Conservation (phyloP, 2,113 vertebrate genomes). For the Etheostoma spectabile region DNA sequence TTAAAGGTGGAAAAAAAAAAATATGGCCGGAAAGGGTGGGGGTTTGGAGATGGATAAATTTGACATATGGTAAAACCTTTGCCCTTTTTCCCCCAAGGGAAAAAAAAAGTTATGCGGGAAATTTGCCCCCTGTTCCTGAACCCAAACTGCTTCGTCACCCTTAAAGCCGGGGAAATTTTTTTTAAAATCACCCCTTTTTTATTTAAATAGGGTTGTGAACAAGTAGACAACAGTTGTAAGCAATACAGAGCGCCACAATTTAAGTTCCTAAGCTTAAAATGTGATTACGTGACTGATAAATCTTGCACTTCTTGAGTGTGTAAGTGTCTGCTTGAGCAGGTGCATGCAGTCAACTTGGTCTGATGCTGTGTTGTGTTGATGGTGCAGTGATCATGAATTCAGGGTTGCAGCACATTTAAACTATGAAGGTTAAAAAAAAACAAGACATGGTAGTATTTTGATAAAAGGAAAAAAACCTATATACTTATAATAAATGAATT, state of each 20-base stretch:
- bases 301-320: constrained; percentile 20
- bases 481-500: not conserved
- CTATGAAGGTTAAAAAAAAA: not conserved
- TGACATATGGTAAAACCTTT: constrained; percentile 77
- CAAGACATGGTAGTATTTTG: not conserved
- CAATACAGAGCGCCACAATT: not conserved
- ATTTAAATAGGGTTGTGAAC: not conserved
- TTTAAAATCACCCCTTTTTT: too few relatives aligned
- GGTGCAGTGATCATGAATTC: not conserved
- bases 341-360: constrained; percentile 17
- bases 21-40: not conserved
- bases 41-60: constrained; percentile 30
- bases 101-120: constrained; percentile 47
- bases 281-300: constrained; percentile 18
- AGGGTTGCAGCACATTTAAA: not conserved
- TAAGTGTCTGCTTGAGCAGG: constrained; percentile 9
- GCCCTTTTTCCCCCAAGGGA: constrained; percentile 53
- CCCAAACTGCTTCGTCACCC: constrained; percentile 36
- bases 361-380: constrained; percentile 18
- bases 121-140: constrained; percentile 35
- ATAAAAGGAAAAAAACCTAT: not conserved
- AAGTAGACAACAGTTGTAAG: not conserved
- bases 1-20: not conserved
- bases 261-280: constrained; percentile 18
- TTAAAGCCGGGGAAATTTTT: too few relatives aligned